These are phyloP conservation scores for Lithodes maja DNA, from an alignment of 2,888 invertebrate genomes.

Conservation along the genomic window DNA sequence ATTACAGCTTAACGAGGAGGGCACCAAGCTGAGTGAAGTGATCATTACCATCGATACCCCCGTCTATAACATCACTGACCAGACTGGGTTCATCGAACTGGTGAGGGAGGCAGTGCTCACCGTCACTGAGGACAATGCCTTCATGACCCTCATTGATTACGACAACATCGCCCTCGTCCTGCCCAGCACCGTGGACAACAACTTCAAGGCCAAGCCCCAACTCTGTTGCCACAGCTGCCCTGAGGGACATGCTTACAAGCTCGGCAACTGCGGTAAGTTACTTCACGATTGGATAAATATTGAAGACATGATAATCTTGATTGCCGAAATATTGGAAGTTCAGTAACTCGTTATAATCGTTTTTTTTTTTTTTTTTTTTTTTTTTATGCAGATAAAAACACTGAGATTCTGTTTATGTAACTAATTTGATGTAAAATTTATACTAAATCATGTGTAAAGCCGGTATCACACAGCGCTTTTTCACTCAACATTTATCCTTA, in stretches of 20 bases:
- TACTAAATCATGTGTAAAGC: too few relatives aligned
- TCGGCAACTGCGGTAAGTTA: constrained; percentile 71
- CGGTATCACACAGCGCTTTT: too few relatives aligned
- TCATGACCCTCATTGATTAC: constrained; percentile 71
- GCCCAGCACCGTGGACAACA: constrained; percentile 48
- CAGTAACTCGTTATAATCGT: neutral
- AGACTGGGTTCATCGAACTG: constrained; percentile 70
- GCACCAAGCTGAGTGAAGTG: constrained; percentile 69
- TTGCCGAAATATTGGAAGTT: neutral
- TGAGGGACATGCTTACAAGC: constrained; percentile 70
- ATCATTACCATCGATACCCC: constrained; percentile 71
- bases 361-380: too few relatives aligned
- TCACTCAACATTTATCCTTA: too few relatives aligned
- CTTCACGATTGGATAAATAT: too few relatives aligned
- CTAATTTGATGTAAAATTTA: neutral
- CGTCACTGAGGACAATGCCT: constrained; percentile 71
- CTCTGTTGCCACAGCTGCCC: constrained; percentile 71
- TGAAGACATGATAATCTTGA: neutral
- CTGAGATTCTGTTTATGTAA: neutral
- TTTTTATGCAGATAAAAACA: too few relatives aligned
- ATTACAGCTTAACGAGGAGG: constrained; percentile 66
- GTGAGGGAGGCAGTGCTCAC: constrained; percentile 70
- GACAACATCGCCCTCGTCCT: constrained; percentile 71
- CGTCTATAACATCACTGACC: constrained; percentile 71
- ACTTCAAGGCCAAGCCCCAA: constrained; percentile 70